phyloP scores from a whole-genome alignment of 2,113 vertebrate genomes.

The Tragelaphus imberbis region DNA sequence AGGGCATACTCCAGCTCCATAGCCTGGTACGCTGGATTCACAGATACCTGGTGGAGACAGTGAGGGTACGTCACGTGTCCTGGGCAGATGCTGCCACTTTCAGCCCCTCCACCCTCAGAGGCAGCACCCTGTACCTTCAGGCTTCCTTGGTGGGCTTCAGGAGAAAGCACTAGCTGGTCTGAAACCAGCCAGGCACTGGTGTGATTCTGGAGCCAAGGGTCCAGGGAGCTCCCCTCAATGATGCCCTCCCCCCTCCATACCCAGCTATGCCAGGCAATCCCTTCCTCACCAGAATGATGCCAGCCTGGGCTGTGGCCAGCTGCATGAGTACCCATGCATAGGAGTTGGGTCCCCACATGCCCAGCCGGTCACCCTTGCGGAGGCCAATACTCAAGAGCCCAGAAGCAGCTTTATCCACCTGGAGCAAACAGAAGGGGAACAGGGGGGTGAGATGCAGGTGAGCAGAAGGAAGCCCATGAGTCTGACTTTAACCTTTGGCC shows the following conservation, averaged over 20 bases:
- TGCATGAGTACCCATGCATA: constrained; percentile 93
- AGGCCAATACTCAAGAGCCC: constrained; percentile 92
- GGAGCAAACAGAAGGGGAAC: constrained; percentile 27
- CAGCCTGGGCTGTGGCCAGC: constrained; percentile 92
- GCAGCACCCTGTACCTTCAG: neutral
- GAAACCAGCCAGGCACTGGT: neutral
- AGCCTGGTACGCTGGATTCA: constrained; percentile 93
- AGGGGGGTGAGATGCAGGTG: neutral
- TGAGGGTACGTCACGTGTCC: neutral
- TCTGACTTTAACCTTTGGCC: neutral
- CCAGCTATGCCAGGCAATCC: neutral
- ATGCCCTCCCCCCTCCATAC: neutral
- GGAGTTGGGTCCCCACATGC: constrained; percentile 94
- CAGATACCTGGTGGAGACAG: constrained; percentile 82
- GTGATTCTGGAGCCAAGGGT: neutral
- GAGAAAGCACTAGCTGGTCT: neutral
- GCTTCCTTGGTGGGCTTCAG: neutral
- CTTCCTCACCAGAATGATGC: constrained; percentile 91
- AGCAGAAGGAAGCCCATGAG: neutral
- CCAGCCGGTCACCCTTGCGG: constrained; percentile 89
- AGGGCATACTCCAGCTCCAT: constrained; percentile 87
- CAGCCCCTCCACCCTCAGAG: neutral
- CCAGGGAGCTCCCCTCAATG: neutral
- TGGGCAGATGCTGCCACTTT: neutral
- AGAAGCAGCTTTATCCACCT: constrained; percentile 91